These are phyloP conservation scores for Anthonomus grandis DNA, from an alignment of 1,140 invertebrate genomes.

Conservation along the genomic window DNA sequence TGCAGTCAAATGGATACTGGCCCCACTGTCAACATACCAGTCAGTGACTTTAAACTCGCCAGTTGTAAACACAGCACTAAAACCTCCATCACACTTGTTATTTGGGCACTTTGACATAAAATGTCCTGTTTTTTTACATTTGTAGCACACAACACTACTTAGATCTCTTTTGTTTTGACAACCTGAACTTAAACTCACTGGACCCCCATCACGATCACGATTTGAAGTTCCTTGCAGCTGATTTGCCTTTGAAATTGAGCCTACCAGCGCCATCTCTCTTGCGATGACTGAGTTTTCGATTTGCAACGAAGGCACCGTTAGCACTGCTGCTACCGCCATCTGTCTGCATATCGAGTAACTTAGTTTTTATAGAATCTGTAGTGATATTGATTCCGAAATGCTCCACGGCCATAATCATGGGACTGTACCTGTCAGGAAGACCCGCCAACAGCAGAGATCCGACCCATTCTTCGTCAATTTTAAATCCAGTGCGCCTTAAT, in stretches of 20 bases:
- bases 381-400: conserved; percentile 24
- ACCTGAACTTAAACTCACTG: too few relatives aligned
- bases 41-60: conserved; percentile 27
- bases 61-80: conserved; percentile 23
- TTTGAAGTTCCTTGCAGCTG: too few relatives aligned
- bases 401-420: conserved; percentile 21
- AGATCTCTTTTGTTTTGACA: neutral
- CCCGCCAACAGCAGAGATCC: conserved; percentile 31
- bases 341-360: conserved; percentile 23
- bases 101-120: conserved; percentile 11
- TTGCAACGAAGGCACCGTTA: conserved; percentile 6
- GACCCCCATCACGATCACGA: too few relatives aligned
- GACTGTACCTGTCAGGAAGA: conserved; percentile 32
- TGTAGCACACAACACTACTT: conserved; percentile 15
- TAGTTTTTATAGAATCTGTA: conserved; percentile 22
- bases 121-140: conserved; percentile 23
- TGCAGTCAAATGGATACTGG: conserved; percentile 34
- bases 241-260: neutral
- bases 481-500: conserved; percentile 25
- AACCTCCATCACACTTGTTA: neutral
- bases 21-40: conserved; percentile 38
- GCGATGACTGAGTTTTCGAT: too few relatives aligned
- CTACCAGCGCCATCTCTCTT: neutral
- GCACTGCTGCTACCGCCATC: neutral
- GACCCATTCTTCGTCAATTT: conserved; percentile 27